Percentiles rank a stretch among this genome's conserved stretches.
Evolutionary conservation across 2,797 vertebrate species (phyloP).

Genomic region (Monodelphis domestica): DNA sequence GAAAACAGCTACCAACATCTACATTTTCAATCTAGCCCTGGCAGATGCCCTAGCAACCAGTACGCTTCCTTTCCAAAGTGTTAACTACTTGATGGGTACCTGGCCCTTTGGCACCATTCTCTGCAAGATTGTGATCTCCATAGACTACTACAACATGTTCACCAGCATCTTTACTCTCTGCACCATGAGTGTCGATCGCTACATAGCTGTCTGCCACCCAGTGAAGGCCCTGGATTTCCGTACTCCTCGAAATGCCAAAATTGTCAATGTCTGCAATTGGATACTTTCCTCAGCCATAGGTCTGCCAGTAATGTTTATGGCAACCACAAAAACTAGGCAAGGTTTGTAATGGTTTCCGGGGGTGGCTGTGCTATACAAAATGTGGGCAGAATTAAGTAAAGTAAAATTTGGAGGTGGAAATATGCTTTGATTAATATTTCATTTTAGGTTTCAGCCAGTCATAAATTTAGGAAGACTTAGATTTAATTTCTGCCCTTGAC

Average conservation of each 20-base stretch:
- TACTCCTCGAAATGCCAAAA: conserved; percentile 97
- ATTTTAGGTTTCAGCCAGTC: neutral
- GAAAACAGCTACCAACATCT: conserved; percentile 99
- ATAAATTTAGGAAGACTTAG: neutral
- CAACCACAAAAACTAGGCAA: conserved; percentile 89
- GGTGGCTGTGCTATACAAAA: too few species aligned
- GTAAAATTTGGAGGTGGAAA: neutral
- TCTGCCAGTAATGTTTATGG: conserved; percentile 98
- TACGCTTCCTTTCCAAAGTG: conserved; percentile 98
- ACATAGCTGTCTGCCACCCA: conserved; percentile 97
- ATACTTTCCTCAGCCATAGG: conserved; percentile 98
- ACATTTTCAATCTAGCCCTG: conserved; percentile 98
- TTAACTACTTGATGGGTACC: conserved; percentile 98
- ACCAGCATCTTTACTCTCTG: conserved; percentile 99
- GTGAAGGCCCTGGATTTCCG: conserved; percentile 98
- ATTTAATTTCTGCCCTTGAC: neutral
- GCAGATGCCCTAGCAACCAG: conserved; percentile 97
- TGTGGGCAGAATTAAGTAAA: neutral
- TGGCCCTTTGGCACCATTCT: conserved; percentile 97
- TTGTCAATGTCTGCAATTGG: conserved; percentile 99
- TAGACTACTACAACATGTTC: conserved; percentile 99
- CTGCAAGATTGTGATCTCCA: conserved; percentile 98
- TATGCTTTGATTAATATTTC: neutral
- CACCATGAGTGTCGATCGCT: conserved; percentile 99
- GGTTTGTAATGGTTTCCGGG: conserved; percentile 80